Conservation (phyloP, 2,888 invertebrate species). For the Ryuthela nishihirai region DNA sequence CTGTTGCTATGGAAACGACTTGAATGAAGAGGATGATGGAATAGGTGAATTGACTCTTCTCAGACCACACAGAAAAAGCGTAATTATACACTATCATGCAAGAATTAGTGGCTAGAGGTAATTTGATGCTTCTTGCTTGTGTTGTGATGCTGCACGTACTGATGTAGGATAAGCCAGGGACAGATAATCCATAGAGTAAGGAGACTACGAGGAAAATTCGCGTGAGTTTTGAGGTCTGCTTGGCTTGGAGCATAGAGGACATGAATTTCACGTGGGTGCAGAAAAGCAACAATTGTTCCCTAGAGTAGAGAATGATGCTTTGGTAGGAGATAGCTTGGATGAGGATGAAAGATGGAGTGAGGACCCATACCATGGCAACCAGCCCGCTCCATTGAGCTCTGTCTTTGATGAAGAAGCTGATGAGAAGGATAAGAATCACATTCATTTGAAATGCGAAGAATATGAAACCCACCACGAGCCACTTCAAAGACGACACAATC, state of each 20-base stretch:
- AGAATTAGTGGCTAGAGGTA: background rate
- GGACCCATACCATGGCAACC: slow-evolving; percentile 2
- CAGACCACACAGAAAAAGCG: background rate
- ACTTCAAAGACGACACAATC: background rate
- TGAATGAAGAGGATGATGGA: background rate
- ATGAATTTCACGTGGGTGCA: background rate
- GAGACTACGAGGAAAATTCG: background rate
- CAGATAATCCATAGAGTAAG: background rate
- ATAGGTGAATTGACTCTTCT: background rate
- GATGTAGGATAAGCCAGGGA: background rate
- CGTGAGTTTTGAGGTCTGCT: no score
- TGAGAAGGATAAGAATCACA: background rate
- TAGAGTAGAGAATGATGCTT: background rate
- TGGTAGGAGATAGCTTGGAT: slow-evolving; percentile 2
- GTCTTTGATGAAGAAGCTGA: background rate
- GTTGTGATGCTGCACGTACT: slow-evolving; percentile 1
- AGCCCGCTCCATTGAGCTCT: background rate
- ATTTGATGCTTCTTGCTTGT: background rate
- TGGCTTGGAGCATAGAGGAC: no score
- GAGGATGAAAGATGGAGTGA: background rate
- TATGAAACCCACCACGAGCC: background rate
- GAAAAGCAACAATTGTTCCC: background rate
- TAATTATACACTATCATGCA: slow-evolving; percentile 2
- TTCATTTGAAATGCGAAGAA: background rate
- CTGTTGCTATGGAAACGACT: background rate